Percentiles rank a stretch among this genome's conserved stretches.
Conservation (phyloP, 2,797 vertebrate genomes). For the Australoheros facetus region DNA sequence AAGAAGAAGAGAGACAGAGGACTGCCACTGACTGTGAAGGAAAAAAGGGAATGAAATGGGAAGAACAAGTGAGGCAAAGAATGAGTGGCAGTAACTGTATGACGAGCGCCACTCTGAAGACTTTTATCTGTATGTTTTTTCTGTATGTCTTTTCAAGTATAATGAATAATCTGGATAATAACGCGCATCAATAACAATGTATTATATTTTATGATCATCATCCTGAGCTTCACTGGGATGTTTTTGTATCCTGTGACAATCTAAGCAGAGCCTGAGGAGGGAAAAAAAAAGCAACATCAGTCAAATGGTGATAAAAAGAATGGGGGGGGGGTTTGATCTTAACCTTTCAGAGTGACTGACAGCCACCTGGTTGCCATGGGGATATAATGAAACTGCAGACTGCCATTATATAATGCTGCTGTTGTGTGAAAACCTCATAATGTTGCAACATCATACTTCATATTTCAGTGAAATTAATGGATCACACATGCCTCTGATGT, state of each 20-base stretch:
- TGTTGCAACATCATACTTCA: background rate
- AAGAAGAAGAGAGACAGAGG: background rate
- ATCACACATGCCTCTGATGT: background rate
- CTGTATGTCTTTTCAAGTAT: background rate
- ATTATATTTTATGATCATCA: background rate
- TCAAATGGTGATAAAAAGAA: background rate
- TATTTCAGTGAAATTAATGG: slow-evolving; percentile 1
- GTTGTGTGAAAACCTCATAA: slow-evolving; percentile 3
- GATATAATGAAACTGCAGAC: slow-evolving; percentile 40
- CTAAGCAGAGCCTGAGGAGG: background rate
- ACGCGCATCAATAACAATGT: background rate
- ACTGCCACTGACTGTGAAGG: background rate
- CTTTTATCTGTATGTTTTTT: background rate
- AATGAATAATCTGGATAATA: background rate
- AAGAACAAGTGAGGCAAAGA: background rate
- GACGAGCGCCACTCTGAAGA: background rate
- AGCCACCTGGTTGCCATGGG: slow-evolving; percentile 46
- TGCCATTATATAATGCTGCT: slow-evolving; percentile 22
- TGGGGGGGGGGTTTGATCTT: slow-evolving; percentile 14
- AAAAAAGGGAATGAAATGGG: background rate
- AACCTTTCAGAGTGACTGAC: slow-evolving; percentile 55
- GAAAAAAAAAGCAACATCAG: background rate
- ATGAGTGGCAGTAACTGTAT: background rate
- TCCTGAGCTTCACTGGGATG: background rate
- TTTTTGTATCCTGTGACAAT: background rate